Evolutionary conservation across 2,113 vertebrate species (phyloP).

Genomic region (Apteryx owenii): DNA sequence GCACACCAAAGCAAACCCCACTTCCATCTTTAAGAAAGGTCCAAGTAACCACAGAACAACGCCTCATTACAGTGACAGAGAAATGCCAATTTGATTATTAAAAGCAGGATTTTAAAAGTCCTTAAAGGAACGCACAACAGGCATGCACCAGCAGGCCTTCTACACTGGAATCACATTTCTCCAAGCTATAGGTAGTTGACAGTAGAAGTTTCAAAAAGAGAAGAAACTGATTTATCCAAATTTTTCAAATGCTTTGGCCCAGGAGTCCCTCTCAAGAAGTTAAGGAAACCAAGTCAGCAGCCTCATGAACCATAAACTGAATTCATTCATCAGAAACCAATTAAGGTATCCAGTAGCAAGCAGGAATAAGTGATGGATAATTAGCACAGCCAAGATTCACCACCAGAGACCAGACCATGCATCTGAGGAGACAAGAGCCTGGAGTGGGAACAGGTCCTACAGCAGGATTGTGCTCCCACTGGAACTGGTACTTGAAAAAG

Average conservation of each 20-base stretch:
- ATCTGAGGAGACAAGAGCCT: background rate
- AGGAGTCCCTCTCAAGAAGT: background rate
- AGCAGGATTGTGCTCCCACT: background rate
- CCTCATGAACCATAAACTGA: background rate
- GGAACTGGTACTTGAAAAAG: background rate
- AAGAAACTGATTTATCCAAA: background rate
- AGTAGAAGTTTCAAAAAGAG: background rate
- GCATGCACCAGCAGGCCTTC: rapidly evolving
- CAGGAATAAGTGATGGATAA: background rate
- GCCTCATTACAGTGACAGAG: background rate
- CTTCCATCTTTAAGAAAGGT: background rate
- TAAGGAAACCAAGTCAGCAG: background rate
- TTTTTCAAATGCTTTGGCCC: background rate
- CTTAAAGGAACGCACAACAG: background rate
- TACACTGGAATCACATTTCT: background rate
- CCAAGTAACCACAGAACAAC: background rate
- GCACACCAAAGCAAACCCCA: background rate
- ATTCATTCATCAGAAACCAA: background rate
- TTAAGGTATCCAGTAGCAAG: background rate
- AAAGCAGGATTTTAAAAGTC: background rate
- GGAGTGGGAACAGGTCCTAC: background rate
- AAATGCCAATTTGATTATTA: background rate
- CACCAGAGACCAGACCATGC: rapidly evolving
- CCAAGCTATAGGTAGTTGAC: background rate
- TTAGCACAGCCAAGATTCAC: background rate